Evolutionary conservation across 2,113 vertebrate genomes (phyloP).

Genomic region (Melierax canorus): DNA sequence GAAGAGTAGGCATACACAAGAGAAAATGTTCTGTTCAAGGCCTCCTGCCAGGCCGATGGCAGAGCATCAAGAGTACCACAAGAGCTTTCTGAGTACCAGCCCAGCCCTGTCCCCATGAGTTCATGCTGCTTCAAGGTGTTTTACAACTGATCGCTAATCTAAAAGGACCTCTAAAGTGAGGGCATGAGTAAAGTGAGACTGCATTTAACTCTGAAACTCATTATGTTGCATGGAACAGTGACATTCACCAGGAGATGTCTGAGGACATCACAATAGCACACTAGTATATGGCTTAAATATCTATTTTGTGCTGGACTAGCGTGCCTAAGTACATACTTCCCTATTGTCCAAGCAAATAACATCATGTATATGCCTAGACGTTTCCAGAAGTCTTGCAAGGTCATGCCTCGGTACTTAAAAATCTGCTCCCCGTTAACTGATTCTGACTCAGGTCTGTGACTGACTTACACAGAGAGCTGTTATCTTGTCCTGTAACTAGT

Average conservation of each 20-base stretch:
- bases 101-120: neutral
- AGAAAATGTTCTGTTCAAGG: neutral
- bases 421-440: neutral
- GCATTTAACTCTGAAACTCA: neutral
- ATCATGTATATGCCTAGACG: neutral
- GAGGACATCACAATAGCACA: neutral
- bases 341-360: neutral
- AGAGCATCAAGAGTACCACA: neutral
- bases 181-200: neutral
- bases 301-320: too few relatives aligned
- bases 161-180: neutral
- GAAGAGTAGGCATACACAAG: neutral
- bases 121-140: neutral
- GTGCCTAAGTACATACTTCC: neutral
- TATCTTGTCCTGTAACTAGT: neutral
- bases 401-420: neutral
- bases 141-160: neutral
- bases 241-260: neutral
- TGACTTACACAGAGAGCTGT: neutral
- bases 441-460: neutral
- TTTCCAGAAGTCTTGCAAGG: neutral
- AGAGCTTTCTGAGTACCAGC: neutral
- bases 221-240: neutral
- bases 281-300: neutral
- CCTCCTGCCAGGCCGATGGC: neutral